Evolutionary conservation across 1,140 invertebrate genomes (phyloP).

Genomic region (Eubasilissa regina): DNA sequence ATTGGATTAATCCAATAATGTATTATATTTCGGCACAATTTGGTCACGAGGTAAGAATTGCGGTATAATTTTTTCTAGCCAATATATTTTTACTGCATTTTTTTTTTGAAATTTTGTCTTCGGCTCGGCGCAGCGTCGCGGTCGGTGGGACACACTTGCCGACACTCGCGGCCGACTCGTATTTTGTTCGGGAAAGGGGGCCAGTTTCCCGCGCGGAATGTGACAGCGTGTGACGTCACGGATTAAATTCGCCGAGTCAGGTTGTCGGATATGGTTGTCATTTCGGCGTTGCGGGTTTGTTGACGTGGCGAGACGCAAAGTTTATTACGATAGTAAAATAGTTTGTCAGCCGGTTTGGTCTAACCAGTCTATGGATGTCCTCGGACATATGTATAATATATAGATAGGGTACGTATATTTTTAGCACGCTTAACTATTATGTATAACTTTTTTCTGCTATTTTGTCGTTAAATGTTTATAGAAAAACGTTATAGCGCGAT

Average conservation of each 20-base stretch:
- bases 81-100: too few species aligned
- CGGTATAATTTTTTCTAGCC: too few species aligned
- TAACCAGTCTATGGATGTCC: too few species aligned
- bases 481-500: background rate
- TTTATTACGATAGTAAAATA: conserved; percentile 41
- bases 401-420: too few species aligned
- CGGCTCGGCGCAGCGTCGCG: too few species aligned
- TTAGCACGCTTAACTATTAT: too few species aligned
- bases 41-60: too few species aligned
- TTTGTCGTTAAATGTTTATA: background rate
- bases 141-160: too few species aligned
- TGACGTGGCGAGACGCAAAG: conserved; percentile 25
- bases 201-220: conserved; percentile 28
- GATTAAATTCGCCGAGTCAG: conserved; percentile 43
- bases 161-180: background rate
- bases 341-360: conserved; percentile 27
- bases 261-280: conserved; percentile 36
- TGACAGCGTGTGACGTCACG: conserved; percentile 36
- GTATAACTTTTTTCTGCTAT: background rate
- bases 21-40: too few species aligned
- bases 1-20: too few species aligned
- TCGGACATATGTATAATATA: too few species aligned
- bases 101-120: too few species aligned
- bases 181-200: background rate
- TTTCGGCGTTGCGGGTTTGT: conserved; percentile 35